Conservation (phyloP, 2,113 vertebrate species). For the Poeciliopsis prolifica region DNA sequence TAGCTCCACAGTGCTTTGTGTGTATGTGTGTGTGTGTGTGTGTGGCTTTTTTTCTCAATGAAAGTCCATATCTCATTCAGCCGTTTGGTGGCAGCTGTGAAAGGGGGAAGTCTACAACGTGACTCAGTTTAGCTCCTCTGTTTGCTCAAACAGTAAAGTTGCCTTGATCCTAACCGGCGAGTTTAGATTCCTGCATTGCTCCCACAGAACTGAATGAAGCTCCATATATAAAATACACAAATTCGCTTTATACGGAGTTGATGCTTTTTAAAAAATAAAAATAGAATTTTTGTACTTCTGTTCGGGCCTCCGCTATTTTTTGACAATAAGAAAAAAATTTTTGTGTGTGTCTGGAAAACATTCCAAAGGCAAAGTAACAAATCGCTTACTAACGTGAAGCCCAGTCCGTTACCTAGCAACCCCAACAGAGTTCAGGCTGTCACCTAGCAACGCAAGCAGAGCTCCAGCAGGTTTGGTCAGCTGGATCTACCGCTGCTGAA, state of each 20-base stretch:
- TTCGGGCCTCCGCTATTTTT: too few species aligned
- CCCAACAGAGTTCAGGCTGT: too few species aligned
- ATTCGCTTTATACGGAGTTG: background rate
- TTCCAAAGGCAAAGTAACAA: too few species aligned
- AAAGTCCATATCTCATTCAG: slow-evolving; percentile 75
- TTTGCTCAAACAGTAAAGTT: slow-evolving; percentile 19
- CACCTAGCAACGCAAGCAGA: too few species aligned
- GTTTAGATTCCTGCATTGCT: slow-evolving; percentile 5
- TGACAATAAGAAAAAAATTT: too few species aligned
- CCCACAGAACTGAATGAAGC: slow-evolving; percentile 21
- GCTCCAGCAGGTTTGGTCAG: too few species aligned
- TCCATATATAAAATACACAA: background rate
- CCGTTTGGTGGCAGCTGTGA: slow-evolving; percentile 48
- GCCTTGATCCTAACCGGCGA: slow-evolving; percentile 26
- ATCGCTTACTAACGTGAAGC: too few species aligned
- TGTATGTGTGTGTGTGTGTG: background rate
- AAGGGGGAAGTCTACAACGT: slow-evolving; percentile 46
- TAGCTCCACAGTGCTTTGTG: slow-evolving; percentile 57
- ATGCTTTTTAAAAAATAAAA: too few species aligned
- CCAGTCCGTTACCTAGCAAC: too few species aligned
- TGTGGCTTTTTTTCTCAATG: slow-evolving; percentile 64
- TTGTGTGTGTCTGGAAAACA: too few species aligned
- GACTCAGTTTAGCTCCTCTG: slow-evolving; percentile 28
- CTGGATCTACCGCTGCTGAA: too few species aligned
- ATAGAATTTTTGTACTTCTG: too few species aligned